Evolutionary conservation across 2,113 vertebrate species (phyloP).

Genomic region (Miniopterus natalensis): DNA sequence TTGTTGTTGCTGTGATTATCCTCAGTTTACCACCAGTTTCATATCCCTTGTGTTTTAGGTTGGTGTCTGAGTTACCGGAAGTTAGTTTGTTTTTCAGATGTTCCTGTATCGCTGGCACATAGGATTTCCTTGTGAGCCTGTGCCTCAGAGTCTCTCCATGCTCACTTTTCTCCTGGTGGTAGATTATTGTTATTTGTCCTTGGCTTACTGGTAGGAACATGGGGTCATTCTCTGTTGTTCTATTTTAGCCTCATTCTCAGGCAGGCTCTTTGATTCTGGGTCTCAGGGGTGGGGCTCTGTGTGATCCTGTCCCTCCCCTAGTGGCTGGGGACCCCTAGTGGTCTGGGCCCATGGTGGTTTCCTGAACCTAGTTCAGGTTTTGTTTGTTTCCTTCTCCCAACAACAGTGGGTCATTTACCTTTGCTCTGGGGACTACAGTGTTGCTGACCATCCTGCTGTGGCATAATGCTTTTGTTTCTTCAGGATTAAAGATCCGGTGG

Average conservation of each 20-base stretch:
- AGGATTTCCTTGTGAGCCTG: neutral
- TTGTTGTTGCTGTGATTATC: neutral
- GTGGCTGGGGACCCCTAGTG: neutral
- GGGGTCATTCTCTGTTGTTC: neutral
- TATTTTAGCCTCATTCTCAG: neutral
- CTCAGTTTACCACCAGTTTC: neutral
- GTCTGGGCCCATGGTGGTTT: neutral
- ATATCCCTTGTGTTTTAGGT: neutral
- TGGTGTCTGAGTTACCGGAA: neutral
- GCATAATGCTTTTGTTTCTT: neutral
- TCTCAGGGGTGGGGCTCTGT: neutral
- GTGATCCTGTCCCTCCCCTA: neutral
- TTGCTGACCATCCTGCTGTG: neutral
- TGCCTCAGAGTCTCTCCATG: neutral
- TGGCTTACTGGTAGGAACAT: neutral
- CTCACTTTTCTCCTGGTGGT: neutral
- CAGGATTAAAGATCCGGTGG: neutral
- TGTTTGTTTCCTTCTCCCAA: neutral
- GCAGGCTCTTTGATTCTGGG: neutral
- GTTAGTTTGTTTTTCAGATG: neutral
- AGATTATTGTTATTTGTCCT: neutral
- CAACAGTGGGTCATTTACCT: neutral
- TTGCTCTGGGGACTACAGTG: neutral
- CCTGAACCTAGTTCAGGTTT: neutral
- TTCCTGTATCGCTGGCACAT: neutral